A percentile compares a stretch with the other conserved stretches of the same genome.
These are phyloP conservation scores for Hirtodrosophila histrioides DNA, from an alignment of 2,888 invertebrate genomes.

Conservation along the genomic window DNA sequence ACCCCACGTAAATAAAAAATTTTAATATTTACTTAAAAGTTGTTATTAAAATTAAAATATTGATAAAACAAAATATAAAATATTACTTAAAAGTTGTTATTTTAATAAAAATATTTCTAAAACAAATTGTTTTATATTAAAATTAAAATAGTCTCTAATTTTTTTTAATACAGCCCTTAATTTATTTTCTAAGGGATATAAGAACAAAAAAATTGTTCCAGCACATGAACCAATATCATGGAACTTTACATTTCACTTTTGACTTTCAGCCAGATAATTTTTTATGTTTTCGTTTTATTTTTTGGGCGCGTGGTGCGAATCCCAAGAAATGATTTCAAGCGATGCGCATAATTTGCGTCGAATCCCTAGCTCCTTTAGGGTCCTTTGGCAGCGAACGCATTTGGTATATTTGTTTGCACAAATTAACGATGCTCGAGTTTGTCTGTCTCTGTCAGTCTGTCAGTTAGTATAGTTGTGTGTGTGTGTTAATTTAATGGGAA, in stretches of 20 bases:
- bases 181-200: neutral
- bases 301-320: neutral
- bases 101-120: too few relatives aligned
- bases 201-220: conserved; percentile 18
- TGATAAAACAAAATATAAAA: too few relatives aligned
- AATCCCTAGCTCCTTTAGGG: conserved; percentile 18
- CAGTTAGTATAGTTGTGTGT: conserved; percentile 14
- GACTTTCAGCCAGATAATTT: conserved; percentile 42
- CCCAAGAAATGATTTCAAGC: conserved; percentile 21
- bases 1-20: too few relatives aligned
- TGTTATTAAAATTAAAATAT: too few relatives aligned
- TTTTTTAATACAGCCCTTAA: conserved; percentile 1
- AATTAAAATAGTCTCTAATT: neutral
- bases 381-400: conserved; percentile 31
- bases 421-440: conserved; percentile 71
- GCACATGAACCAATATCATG: conserved; percentile 29
- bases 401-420: conserved; percentile 69
- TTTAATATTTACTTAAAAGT: too few relatives aligned
- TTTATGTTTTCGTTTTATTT: conserved; percentile 18
- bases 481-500: conserved; percentile 72
- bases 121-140: too few relatives aligned
- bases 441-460: conserved; percentile 34
- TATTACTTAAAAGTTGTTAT: too few relatives aligned
- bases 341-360: conserved; percentile 61
- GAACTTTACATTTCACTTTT: conserved; percentile 59